phyloP scores from a whole-genome alignment of 2,113 vertebrate genomes.

The Elanoides forficatus region DNA sequence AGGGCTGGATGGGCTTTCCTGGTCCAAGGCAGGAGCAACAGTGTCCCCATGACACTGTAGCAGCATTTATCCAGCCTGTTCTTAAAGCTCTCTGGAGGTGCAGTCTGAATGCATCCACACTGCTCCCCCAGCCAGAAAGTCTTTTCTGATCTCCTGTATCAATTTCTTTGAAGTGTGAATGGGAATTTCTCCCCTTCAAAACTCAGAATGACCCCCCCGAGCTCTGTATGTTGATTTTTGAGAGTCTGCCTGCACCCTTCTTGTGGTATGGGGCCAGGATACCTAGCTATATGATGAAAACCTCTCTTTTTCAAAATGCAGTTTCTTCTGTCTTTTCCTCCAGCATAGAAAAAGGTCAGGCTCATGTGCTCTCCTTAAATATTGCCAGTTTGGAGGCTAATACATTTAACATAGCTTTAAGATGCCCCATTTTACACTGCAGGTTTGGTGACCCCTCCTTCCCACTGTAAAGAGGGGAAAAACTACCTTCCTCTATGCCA shows the following conservation, averaged over 20 bases:
- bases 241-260: background rate
- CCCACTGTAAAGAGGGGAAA: background rate
- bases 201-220: background rate
- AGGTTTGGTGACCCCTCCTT: background rate
- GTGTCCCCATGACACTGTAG: accelerated
- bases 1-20: background rate
- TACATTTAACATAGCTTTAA: background rate
- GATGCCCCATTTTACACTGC: background rate
- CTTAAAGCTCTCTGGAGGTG: background rate
- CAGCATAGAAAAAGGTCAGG: background rate
- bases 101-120: background rate
- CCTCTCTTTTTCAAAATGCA: background rate
- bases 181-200: background rate
- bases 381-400: background rate
- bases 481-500: background rate
- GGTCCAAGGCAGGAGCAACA: background rate
- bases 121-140: background rate
- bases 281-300: background rate
- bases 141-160: background rate
- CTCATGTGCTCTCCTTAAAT: background rate
- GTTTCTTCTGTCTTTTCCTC: background rate
- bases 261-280: background rate
- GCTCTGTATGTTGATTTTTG: background rate
- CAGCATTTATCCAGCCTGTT: background rate
- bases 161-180: background rate